Evolutionary conservation across 1,140 invertebrate species (phyloP), one percentile per base, ranked within the genome.

Genomic region (Pantala flavescens): DNA sequence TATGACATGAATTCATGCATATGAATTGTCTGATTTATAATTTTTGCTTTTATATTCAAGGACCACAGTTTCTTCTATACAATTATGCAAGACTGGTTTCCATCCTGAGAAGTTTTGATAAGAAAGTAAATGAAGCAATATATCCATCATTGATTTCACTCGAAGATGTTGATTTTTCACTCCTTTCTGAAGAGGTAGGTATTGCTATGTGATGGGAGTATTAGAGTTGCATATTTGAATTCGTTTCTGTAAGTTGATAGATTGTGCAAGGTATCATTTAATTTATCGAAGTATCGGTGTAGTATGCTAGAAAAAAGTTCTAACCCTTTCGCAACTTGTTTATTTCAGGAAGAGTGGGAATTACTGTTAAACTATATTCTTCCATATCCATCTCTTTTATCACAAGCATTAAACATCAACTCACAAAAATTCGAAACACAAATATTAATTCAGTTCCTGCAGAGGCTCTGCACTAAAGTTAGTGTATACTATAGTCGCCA

Each of bases 401-500:
- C 83, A n/a, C 84, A 80, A 73, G 77, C 90, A 21, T 80, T 79
- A 70, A 82, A 84, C 49, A 63, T 87, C 7, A 77, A 81, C 16
- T 81, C 84, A 19, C 81, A 83, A 0, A 79, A 79, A 71, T 82
- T 84, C 76, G 82, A 85, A 74, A 82, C 88, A 0, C 90, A 92
- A 77, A 78, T 84, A 42, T 80, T 92, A n/a, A 87, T 89, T 74
- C 82, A 81, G 71, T 91, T 88, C 80, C 82, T 92, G 10, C 86
- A 83, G 72, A 82, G 80, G 24, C 82, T 91, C 77, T 87, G 88
- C n/a, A 84, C 85, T 55, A 79, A 85, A 16, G 89, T 91, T 77
- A 92, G 91, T 78, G 84, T 86, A 70, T 93, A 91, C 77, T 93
- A 93, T 80, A 84, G 87, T 75, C 85, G 85, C 81, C 85, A 87